Conservation (phyloP, 2,888 invertebrate genomes). For the Melipona bicolor region DNA sequence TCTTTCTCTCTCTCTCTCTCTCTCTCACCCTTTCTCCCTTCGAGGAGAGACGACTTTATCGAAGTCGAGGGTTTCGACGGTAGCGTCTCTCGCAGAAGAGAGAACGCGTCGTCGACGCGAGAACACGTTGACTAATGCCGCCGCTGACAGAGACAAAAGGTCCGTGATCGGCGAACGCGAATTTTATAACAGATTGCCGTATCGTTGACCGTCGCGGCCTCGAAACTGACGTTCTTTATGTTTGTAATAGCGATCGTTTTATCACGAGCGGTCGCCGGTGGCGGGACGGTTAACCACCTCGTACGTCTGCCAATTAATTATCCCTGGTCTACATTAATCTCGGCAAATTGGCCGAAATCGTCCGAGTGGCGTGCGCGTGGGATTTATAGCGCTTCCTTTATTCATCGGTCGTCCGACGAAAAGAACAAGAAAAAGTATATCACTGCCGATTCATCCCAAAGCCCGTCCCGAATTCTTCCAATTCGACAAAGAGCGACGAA, state of each 20-base stretch:
- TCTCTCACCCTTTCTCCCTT: neutral
- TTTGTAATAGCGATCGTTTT: constrained; percentile 68
- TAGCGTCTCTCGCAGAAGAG: constrained; percentile 7
- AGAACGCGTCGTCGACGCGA: constrained; percentile 17
- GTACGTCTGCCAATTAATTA: constrained; percentile 67
- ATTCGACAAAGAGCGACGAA: neutral
- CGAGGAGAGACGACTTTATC: constrained; percentile 12
- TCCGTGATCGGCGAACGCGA: constrained; percentile 43
- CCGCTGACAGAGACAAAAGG: constrained; percentile 58
- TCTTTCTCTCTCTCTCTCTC: neutral
- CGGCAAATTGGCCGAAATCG: constrained; percentile 67
- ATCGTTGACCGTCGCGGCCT: constrained; percentile 59
- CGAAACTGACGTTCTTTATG: constrained; percentile 62
- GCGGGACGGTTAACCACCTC: constrained; percentile 52
- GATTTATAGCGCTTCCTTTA: constrained; percentile 52
- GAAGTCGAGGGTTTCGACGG: neutral
- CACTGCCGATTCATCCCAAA: neutral
- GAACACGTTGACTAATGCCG: constrained; percentile 56
- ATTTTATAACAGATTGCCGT: constrained; percentile 64
- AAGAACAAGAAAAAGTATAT: neutral
- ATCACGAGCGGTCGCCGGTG: constrained; percentile 63
- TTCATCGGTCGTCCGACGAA: constrained; percentile 15
- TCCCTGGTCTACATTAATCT: constrained; percentile 65
- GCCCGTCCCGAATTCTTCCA: constrained; percentile 2
- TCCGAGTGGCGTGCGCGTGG: constrained; percentile 47